These are phyloP conservation scores for Cheilosia pagana DNA, from an alignment of 2,888 invertebrate species.

Conservation along the genomic window DNA sequence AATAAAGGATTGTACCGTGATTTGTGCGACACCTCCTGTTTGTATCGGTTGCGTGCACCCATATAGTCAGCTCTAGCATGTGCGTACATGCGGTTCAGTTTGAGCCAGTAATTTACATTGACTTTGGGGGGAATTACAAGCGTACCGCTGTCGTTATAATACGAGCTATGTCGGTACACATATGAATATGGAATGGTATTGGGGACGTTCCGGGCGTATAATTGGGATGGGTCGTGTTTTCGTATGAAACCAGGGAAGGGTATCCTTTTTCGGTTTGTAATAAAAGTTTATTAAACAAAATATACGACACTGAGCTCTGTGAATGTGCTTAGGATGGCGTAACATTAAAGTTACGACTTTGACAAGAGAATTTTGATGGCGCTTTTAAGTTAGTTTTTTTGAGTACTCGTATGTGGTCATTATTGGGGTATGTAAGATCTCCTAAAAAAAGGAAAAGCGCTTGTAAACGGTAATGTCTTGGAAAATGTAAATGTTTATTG, in stretches of 20 bases:
- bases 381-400: conserved; percentile 17
- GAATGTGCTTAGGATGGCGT: conserved; percentile 10
- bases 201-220: conserved; percentile 10
- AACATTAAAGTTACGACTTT: conserved; percentile 40
- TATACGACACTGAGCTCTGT: not conserved
- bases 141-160: conserved; percentile 11
- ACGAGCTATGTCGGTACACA: conserved; percentile 1
- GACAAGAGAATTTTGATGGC: conserved; percentile 26
- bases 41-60: conserved; percentile 28
- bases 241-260: not conserved
- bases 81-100: conserved; percentile 19
- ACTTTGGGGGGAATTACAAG: conserved; percentile 59
- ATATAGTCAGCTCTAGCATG: not conserved
- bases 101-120: conserved; percentile 60
- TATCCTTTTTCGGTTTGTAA: conserved; percentile 17
- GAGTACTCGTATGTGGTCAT: conserved; percentile 10
- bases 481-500: no score
- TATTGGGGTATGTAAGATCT: conserved; percentile 9
- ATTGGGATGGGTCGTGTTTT: conserved; percentile 22
- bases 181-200: conserved; percentile 24
- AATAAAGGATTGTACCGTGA: conserved; percentile 61
- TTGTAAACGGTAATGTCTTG: no score
- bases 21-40: conserved; percentile 37
- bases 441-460: no score
- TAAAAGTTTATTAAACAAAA: conserved; percentile 39